phyloP scores from a whole-genome alignment of 2,113 vertebrate species.

The Lipotes vexillifer region DNA sequence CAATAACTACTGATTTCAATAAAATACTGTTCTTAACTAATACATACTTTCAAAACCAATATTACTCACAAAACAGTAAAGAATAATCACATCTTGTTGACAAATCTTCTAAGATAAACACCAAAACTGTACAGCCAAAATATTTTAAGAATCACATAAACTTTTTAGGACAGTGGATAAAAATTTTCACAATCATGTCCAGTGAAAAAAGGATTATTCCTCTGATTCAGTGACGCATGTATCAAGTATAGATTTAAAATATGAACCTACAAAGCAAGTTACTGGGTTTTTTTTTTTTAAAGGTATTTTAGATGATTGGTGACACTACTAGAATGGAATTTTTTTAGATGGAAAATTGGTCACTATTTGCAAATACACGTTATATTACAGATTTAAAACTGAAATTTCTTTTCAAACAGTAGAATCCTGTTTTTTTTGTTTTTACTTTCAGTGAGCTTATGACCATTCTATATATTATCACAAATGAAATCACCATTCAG shows the following conservation, averaged over 20 bases:
- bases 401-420: conserved; percentile 17
- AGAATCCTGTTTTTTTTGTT: conserved; percentile 12
- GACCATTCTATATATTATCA: not conserved
- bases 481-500: conserved; percentile 31
- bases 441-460: not conserved
- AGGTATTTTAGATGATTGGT: not conserved
- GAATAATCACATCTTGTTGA: conserved; percentile 41
- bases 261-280: conserved; percentile 32
- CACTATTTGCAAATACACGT: conserved; percentile 38
- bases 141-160: conserved; percentile 41
- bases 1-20: conserved; percentile 43
- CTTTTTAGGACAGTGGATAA: conserved; percentile 44
- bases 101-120: conserved; percentile 35
- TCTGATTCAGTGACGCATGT: conserved; percentile 37
- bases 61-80: conserved; percentile 38
- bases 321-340: not conserved
- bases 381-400: conserved; percentile 34
- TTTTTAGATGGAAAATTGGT: conserved; percentile 11
- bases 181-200: conserved; percentile 33
- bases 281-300: not conserved
- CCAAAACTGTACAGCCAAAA: conserved; percentile 40
- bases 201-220: not conserved
- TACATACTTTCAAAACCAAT: conserved; percentile 44
- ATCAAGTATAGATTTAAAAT: conserved; percentile 15
- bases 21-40: conserved; percentile 59